phyloP scores from a whole-genome alignment of 1,140 invertebrate genomes.

The Papilio xuthus region DNA sequence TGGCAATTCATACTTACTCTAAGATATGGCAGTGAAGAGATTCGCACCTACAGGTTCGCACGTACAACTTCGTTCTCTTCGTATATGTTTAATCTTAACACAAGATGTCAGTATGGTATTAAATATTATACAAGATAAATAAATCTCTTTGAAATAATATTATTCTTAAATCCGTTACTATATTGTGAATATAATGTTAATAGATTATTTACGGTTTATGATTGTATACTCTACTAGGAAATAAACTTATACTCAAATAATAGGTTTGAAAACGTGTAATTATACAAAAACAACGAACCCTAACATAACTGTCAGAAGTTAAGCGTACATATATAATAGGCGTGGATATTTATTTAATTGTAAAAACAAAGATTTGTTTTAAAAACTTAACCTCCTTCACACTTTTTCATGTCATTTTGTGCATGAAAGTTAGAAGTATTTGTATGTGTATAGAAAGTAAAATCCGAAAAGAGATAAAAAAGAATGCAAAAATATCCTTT shows the following conservation, averaged over 20 bases:
- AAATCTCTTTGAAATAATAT: background rate
- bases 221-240: background rate
- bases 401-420: no score
- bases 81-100: background rate
- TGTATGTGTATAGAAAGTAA: background rate
- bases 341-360: background rate
- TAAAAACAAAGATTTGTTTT: background rate
- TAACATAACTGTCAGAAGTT: slow-evolving; percentile 4
- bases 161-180: background rate
- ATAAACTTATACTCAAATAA: background rate
- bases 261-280: background rate
- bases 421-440: no score
- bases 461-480: background rate
- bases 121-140: background rate
- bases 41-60: background rate
- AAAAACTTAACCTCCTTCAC: no score
- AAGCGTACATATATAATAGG: background rate
- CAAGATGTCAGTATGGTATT: background rate
- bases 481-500: background rate
- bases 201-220: background rate
- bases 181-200: no score
- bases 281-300: background rate
- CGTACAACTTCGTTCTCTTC: background rate
- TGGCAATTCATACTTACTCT: no score
- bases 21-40: no score